Conservation (phyloP, 1,140 invertebrate genomes). For the Sinella curviseta region DNA sequence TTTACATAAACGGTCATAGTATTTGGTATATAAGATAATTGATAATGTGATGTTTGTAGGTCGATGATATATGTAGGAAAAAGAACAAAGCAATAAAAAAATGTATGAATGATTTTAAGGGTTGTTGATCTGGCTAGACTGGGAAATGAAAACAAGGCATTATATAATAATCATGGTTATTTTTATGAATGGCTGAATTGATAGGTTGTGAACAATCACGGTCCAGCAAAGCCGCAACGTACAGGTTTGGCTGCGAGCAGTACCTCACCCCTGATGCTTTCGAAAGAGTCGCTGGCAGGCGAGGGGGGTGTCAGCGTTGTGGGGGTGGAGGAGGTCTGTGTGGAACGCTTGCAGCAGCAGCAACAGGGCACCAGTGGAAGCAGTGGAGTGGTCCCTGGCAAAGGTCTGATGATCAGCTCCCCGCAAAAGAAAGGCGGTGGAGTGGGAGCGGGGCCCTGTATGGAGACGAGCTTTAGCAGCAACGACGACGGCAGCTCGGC, state of each 20-base stretch:
- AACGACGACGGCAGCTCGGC: conserved; percentile 57
- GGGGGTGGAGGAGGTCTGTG: neutral
- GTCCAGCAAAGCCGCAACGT: conserved; percentile 70
- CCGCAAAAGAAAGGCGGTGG: conserved; percentile 56
- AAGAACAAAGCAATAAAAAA: too few relatives aligned
- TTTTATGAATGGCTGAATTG: too few relatives aligned
- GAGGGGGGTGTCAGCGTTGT: neutral
- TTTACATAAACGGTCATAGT: too few relatives aligned
- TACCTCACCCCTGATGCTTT: conserved; percentile 53
- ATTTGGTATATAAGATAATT: too few relatives aligned
- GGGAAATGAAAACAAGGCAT: too few relatives aligned
- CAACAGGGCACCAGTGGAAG: conserved; percentile 53
- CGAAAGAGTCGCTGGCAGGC: conserved; percentile 33
- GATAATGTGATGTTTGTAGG: too few relatives aligned
- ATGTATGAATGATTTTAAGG: too few relatives aligned
- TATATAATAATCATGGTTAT: too few relatives aligned
- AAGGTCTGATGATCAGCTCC: conserved; percentile 51
- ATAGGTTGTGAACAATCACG: conserved; percentile 75
- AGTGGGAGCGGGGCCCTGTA: conserved; percentile 56
- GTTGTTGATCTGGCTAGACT: too few relatives aligned
- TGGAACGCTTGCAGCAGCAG: conserved; percentile 48
- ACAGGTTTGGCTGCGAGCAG: conserved; percentile 50
- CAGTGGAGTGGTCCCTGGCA: neutral
- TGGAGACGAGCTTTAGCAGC: conserved; percentile 75
- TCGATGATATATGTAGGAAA: too few relatives aligned